Percentiles rank a stretch among this genome's conserved stretches.
These are phyloP conservation scores for Luperina nickerlii DNA, from an alignment of 2,888 invertebrate species.

Conservation along the genomic window DNA sequence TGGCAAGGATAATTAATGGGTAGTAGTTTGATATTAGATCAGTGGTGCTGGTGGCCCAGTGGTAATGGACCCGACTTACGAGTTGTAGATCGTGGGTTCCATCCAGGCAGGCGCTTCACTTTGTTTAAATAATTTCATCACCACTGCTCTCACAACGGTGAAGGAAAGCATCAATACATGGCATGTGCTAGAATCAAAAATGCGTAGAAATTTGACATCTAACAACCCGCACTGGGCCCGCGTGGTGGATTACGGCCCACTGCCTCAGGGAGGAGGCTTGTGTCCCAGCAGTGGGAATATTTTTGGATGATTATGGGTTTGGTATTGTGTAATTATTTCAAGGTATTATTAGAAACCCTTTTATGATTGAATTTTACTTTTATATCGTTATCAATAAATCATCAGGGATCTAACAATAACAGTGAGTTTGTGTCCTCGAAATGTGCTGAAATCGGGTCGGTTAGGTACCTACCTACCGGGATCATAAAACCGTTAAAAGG, in stretches of 20 bases:
- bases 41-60: neutral
- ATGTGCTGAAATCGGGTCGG: neutral
- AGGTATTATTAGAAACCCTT: neutral
- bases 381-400: neutral
- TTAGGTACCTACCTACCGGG: neutral
- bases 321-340: neutral
- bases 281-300: too few relatives aligned
- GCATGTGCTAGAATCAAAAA: too few relatives aligned
- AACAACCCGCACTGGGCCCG: too few relatives aligned
- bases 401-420: neutral
- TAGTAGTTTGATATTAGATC: neutral
- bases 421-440: neutral
- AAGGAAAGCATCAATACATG: too few relatives aligned
- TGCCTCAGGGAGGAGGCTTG: too few relatives aligned
- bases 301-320: too few relatives aligned
- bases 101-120: too few relatives aligned
- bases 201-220: too few relatives aligned
- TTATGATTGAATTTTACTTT: neutral
- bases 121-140: too few relatives aligned
- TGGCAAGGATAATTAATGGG: neutral
- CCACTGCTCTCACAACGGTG: too few relatives aligned
- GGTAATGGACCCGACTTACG: neutral
- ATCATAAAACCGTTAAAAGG: constrained; percentile 33
- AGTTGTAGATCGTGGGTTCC: too few relatives aligned
- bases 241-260: too few relatives aligned